A percentile compares a stretch with the other conserved stretches of the same genome.
Conservation (phyloP, 2,888 invertebrate genomes). For the Drosophila histrio region DNA sequence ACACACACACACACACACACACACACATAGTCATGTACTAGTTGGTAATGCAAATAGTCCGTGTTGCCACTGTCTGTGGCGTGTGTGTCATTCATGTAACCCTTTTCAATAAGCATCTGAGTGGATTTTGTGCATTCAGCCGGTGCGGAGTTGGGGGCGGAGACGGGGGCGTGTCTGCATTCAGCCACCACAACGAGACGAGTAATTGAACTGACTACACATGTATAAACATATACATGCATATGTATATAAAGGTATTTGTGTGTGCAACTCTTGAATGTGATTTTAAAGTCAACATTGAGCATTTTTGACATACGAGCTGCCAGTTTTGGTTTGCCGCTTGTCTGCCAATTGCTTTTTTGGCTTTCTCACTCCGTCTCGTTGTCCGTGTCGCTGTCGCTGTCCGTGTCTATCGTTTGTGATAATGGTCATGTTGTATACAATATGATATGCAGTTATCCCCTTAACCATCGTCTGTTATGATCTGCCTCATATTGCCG, state of each 20-base stretch:
- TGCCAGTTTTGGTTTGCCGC: slow-evolving; percentile 73
- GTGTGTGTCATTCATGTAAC: slow-evolving; percentile 73
- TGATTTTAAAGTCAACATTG: slow-evolving; percentile 74
- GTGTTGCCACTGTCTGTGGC: slow-evolving; percentile 49
- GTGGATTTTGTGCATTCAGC: slow-evolving; percentile 17
- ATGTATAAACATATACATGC: slow-evolving; percentile 12
- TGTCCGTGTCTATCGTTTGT: slow-evolving; percentile 14
- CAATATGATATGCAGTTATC: slow-evolving; percentile 27
- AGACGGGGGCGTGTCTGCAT: slow-evolving; percentile 26
- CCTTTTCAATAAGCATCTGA: slow-evolving; percentile 65
- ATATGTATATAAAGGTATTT: slow-evolving; percentile 4
- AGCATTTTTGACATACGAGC: slow-evolving; percentile 64
- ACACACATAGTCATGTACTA: not conserved
- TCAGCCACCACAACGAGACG: slow-evolving; percentile 47
- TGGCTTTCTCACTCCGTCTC: not conserved
- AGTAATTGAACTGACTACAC: slow-evolving; percentile 66
- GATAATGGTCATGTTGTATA: slow-evolving; percentile 49
- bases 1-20: not conserved
- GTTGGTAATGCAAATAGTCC: slow-evolving; percentile 43
- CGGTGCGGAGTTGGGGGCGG: not conserved
- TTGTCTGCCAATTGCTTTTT: slow-evolving; percentile 54
- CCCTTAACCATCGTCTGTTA: slow-evolving; percentile 24
- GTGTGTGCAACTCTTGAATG: slow-evolving; percentile 54
- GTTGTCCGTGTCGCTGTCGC: slow-evolving; percentile 1
- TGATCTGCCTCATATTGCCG: slow-evolving; percentile 53